phyloP scores from a whole-genome alignment of 2,888 invertebrate genomes.

The Drosophila diplacantha region DNA sequence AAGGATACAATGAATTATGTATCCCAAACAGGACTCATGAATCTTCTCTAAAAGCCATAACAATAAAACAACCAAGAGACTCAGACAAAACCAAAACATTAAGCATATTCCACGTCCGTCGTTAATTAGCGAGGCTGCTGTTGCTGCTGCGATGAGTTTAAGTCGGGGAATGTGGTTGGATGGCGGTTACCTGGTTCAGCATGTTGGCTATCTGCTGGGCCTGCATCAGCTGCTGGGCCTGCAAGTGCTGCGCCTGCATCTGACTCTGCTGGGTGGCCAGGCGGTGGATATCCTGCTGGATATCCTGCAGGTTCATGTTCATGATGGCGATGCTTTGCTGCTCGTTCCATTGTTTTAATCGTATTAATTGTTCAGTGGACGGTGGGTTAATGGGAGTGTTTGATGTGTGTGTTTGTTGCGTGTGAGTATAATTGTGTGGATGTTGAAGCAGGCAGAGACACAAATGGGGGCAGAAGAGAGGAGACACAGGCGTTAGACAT shows the following conservation, averaged over 20 bases:
- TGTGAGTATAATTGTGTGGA: conserved; percentile 32
- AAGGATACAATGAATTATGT: neutral
- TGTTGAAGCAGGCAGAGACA: conserved; percentile 53
- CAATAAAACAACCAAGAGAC: neutral
- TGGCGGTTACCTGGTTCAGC: conserved; percentile 75
- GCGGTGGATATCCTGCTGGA: conserved; percentile 95
- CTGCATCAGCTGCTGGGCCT: conserved; percentile 80
- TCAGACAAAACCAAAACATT: conserved; percentile 10
- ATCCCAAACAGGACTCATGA: too few species aligned
- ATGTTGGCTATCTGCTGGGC: conserved; percentile 80
- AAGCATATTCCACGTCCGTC: conserved; percentile 21
- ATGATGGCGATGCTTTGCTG: conserved; percentile 81
- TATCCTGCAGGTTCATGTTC: conserved; percentile 95
- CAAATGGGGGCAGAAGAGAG: conserved; percentile 35
- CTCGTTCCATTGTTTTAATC: conserved; percentile 10
- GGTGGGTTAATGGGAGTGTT: conserved; percentile 30
- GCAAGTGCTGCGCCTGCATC: conserved; percentile 82
- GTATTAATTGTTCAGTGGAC: conserved; percentile 21
- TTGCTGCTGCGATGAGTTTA: conserved; percentile 7
- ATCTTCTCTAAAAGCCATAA: neutral
- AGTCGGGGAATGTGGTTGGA: conserved; percentile 8
- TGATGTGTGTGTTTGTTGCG: conserved; percentile 27
- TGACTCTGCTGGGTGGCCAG: conserved; percentile 90
- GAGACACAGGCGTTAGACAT: conserved; percentile 41
- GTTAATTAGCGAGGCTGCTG: conserved; percentile 10